These are phyloP conservation scores for Palythoa grandis DNA, from an alignment of 92 coral and sea anemone species.

Conservation along the genomic window DNA sequence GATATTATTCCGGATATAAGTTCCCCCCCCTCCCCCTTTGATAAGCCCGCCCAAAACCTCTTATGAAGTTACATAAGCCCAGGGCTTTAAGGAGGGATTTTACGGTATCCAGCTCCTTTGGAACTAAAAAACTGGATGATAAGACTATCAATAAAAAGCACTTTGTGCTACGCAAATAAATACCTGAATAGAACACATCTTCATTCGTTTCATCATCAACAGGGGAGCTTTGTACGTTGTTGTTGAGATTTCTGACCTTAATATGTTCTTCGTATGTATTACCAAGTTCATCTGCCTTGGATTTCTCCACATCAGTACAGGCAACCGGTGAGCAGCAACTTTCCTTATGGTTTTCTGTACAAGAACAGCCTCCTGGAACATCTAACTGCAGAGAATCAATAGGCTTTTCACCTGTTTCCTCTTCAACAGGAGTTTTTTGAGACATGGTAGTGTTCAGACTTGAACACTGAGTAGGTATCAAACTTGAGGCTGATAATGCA, in stretches of 20 bases:
- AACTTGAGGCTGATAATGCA: neutral
- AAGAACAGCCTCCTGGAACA: neutral
- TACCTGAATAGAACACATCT: conserved; percentile 36
- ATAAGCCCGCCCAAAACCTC: too few relatives aligned
- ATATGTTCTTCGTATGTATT: conserved; percentile 21
- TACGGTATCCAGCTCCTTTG: too few relatives aligned
- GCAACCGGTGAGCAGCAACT: conserved; percentile 4
- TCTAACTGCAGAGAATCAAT: neutral
- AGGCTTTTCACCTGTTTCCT: neutral
- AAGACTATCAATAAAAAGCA: too few relatives aligned
- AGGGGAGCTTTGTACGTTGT: neutral
- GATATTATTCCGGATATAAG: too few relatives aligned
- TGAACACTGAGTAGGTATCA: neutral
- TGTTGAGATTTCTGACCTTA: neutral
- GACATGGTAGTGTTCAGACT: neutral
- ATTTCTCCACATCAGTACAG: conserved; percentile 16
- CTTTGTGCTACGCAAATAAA: neutral
- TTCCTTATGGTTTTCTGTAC: neutral
- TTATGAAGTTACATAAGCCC: too few relatives aligned
- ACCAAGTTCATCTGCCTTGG: conserved; percentile 7
- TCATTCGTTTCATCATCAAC: neutral
- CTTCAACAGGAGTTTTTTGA: neutral
- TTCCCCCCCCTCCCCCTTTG: too few relatives aligned
- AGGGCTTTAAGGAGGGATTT: too few relatives aligned
- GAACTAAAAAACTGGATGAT: neutral